Conservation (phyloP, 2,797 vertebrate species). For the Pseudochirops cupreus region DNA sequence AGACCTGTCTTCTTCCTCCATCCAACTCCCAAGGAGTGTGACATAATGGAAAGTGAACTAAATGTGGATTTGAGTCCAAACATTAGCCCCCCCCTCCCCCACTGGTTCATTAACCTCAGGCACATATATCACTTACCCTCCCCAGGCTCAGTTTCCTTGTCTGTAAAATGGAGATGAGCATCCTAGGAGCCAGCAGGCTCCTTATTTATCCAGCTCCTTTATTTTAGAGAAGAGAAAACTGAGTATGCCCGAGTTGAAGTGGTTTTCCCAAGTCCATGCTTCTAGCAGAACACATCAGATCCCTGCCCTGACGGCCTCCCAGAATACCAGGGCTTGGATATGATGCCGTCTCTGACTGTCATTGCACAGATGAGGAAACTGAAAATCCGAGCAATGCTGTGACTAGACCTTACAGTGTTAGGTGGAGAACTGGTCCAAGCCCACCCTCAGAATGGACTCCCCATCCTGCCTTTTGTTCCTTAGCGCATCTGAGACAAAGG, state of each 20-base stretch:
- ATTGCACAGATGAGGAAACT: neutral
- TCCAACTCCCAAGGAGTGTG: neutral
- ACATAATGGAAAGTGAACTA: neutral
- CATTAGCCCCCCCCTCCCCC: too few relatives aligned
- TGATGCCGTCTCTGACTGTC: fast-evolving
- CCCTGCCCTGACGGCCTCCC: fast-evolving
- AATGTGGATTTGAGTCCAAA: neutral
- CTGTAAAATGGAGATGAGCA: neutral
- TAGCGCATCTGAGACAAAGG: neutral
- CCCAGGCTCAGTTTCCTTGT: neutral
- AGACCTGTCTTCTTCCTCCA: neutral
- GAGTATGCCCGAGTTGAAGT: too few relatives aligned
- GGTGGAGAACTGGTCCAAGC: fast-evolving
- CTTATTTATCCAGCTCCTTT: neutral
- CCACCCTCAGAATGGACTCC: neutral
- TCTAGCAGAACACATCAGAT: neutral
- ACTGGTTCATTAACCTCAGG: neutral
- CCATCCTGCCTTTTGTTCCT: neutral
- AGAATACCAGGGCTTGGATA: neutral
- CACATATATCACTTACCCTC: neutral
- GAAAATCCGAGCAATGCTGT: neutral
- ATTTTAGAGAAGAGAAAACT: neutral
- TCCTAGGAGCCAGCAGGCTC: neutral
- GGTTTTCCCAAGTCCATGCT: neutral
- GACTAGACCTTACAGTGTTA: fast-evolving